A percentile compares a stretch with the other conserved stretches of the same genome.
phyloP scores from a whole-genome alignment of 2,888 invertebrate species.

The Achlya flavicornis region DNA sequence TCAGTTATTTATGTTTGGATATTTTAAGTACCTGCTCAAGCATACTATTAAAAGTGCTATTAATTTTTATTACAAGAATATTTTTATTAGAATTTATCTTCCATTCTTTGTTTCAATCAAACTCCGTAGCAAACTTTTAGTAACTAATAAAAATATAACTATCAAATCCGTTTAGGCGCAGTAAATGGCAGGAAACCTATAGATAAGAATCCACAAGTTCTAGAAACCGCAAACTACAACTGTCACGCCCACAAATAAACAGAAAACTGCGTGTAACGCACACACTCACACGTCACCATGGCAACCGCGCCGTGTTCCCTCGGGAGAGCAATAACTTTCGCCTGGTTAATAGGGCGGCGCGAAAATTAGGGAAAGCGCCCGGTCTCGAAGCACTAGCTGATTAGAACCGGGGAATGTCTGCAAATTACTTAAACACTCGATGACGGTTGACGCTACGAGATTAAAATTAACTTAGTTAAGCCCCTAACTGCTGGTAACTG shows the following conservation, averaged over 20 bases:
- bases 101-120: too few species aligned
- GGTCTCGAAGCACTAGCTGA: constrained; percentile 66
- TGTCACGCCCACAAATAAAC: constrained; percentile 54
- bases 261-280: constrained; percentile 54
- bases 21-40: too few species aligned
- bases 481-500: constrained; percentile 50
- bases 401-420: constrained; percentile 67
- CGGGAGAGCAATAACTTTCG: constrained; percentile 70
- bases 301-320: constrained; percentile 63
- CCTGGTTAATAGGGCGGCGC: constrained; percentile 75
- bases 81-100: too few species aligned
- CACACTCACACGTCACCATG: constrained; percentile 58
- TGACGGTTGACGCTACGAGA: constrained; percentile 49
- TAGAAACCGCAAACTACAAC: constrained; percentile 68
- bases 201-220: constrained; percentile 69
- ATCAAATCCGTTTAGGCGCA: constrained; percentile 43
- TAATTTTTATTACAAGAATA: too few species aligned
- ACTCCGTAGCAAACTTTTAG: too few species aligned
- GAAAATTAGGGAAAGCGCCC: constrained; percentile 75
- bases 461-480: constrained; percentile 57
- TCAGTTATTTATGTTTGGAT: too few species aligned
- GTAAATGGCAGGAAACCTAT: constrained; percentile 54
- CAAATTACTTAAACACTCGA: constrained; percentile 75
- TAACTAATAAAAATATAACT: constrained; percentile 19
- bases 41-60: too few species aligned